Evolutionary conservation across 2,797 vertebrate species (phyloP).

Genomic region (Tenualosa thibaudeaui): DNA sequence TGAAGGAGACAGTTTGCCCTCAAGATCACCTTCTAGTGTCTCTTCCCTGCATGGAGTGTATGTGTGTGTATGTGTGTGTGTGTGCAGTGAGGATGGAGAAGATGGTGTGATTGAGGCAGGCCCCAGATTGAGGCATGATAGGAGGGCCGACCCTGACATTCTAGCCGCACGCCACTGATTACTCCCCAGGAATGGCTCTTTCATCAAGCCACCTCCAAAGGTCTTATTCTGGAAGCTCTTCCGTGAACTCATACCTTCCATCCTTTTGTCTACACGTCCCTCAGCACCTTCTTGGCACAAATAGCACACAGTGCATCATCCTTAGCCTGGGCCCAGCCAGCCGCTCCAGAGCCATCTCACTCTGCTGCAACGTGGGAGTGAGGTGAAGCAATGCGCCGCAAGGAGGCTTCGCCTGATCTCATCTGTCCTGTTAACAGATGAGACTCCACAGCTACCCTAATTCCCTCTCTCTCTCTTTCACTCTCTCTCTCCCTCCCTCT

Average conservation of each 20-base stretch:
- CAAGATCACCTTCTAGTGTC: neutral
- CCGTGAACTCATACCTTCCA: slow-evolving; percentile 18
- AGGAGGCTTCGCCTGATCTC: neutral
- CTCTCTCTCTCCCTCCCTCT: neutral
- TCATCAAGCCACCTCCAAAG: slow-evolving; percentile 3
- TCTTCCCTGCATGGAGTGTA: neutral
- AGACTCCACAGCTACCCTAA: neutral
- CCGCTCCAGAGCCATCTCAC: neutral
- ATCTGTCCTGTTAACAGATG: neutral
- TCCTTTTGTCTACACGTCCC: slow-evolving; percentile 4
- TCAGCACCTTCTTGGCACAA: slow-evolving; percentile 14
- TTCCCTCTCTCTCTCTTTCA: neutral
- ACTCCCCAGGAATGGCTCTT: slow-evolving; percentile 1
- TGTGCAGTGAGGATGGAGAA: too few relatives aligned
- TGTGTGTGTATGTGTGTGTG: too few relatives aligned
- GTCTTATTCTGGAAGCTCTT: slow-evolving; percentile 6
- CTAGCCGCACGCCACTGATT: slow-evolving; percentile 5
- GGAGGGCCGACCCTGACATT: neutral
- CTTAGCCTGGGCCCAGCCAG: neutral
- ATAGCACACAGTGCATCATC: slow-evolving; percentile 9
- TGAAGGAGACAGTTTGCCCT: neutral
- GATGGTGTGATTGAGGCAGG: neutral
- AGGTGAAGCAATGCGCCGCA: neutral
- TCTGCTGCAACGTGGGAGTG: neutral
- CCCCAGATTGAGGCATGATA: neutral